These are phyloP conservation scores for Spea hammondii DNA, from an alignment of 2,797 vertebrate genomes.

Conservation along the genomic window DNA sequence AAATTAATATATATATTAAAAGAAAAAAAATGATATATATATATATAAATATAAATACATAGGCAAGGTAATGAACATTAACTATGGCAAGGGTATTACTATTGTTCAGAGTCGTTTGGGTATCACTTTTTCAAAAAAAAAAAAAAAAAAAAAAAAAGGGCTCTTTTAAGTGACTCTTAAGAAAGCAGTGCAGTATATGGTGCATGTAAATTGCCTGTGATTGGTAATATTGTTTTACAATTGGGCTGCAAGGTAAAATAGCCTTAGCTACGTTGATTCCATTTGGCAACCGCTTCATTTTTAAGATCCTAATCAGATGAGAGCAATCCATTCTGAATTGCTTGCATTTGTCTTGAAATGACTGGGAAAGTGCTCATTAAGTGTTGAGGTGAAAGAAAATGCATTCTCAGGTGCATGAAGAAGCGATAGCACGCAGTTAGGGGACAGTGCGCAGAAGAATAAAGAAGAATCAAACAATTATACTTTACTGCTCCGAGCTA, in stretches of 20 bases:
- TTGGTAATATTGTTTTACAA: conserved; percentile 36
- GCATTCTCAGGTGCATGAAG: conserved; percentile 60
- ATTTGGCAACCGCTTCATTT: conserved; percentile 54
- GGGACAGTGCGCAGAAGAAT: conserved; percentile 55
- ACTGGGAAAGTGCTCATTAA: conserved; percentile 61
- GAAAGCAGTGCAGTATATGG: conserved; percentile 25
- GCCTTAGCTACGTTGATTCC: conserved; percentile 36
- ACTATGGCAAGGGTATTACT: neutral
- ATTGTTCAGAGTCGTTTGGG: conserved; percentile 1
- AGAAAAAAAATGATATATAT: no score
- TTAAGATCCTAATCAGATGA: conserved; percentile 55
- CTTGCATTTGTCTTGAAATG: conserved; percentile 61
- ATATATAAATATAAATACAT: no score
- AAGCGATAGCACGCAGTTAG: conserved; percentile 59
- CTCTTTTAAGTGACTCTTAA: conserved; percentile 9
- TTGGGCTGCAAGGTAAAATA: conserved; percentile 24
- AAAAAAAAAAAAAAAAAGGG: no score
- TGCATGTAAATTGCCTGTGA: conserved; percentile 28
- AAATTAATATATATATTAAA: no score
- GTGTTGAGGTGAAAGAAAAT: conserved; percentile 60
- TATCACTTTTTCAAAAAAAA: no score
- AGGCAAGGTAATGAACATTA: neutral
- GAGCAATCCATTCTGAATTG: conserved; percentile 58
- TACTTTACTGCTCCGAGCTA: conserved; percentile 60
- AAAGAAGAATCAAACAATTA: conserved; percentile 64